phyloP scores from a whole-genome alignment of 2,113 vertebrate genomes.

The Choloepus hoffmanni region DNA sequence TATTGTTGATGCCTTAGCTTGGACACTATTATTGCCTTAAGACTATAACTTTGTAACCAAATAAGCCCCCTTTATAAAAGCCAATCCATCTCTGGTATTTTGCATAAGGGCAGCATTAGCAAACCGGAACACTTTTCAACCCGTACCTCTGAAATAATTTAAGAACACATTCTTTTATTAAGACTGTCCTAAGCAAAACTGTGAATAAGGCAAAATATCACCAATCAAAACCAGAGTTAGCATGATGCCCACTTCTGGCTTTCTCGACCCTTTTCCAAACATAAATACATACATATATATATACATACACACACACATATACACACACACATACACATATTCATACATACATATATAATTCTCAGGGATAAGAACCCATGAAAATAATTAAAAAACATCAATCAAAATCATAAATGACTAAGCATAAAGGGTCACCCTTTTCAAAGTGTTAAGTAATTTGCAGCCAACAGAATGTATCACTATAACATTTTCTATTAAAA shows the following conservation, averaged over 20 bases:
- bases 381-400: not conserved
- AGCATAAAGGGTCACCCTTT: not conserved
- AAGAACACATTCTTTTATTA: not conserved
- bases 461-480: not conserved
- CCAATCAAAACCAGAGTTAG: not conserved
- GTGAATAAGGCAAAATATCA: not conserved
- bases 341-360: not conserved
- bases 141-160: not conserved
- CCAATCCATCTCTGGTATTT: too few relatives aligned
- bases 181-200: not conserved
- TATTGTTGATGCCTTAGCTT: too few relatives aligned
- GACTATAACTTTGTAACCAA: too few relatives aligned
- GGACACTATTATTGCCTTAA: too few relatives aligned
- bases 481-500: not conserved
- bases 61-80: too few relatives aligned
- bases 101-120: too few relatives aligned
- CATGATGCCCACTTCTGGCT: not conserved
- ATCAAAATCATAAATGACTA: not conserved
- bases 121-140: not conserved
- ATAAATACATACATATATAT: not conserved
- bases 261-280: not conserved
- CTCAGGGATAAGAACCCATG: not conserved
- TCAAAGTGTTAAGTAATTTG: not conserved
- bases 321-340: not conserved
- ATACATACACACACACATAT: too few relatives aligned